phyloP scores from a whole-genome alignment of 2,113 vertebrate species.

The Scomber scombrus region DNA sequence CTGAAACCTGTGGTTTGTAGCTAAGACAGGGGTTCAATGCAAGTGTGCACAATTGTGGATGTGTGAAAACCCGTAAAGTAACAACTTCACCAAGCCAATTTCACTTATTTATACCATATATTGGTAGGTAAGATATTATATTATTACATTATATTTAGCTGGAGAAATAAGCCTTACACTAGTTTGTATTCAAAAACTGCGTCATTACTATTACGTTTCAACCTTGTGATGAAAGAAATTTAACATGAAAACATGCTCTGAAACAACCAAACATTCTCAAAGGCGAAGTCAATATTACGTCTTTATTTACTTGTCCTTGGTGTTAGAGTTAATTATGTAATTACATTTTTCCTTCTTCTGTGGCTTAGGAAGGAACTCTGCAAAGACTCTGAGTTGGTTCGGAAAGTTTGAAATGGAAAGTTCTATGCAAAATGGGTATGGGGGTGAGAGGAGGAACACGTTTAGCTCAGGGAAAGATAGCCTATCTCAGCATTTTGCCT shows the following conservation, averaged over 20 bases:
- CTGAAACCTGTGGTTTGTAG: conserved; percentile 61
- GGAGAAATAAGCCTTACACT: not conserved
- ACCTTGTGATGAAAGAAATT: not conserved
- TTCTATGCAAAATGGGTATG: not conserved
- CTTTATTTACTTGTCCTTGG: not conserved
- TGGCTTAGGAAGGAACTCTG: not conserved
- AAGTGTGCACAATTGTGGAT: not conserved
- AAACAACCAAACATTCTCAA: not conserved
- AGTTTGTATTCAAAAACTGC: not conserved
- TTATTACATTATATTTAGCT: too few species aligned
- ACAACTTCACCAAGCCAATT: not conserved
- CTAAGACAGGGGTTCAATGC: conserved; percentile 1
- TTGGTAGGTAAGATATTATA: not conserved
- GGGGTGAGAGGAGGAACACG: not conserved
- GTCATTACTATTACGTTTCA: not conserved
- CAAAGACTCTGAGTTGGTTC: not conserved
- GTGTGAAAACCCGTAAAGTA: conserved; percentile 14
- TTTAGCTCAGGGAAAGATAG: not conserved
- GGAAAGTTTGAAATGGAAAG: conserved; percentile 48
- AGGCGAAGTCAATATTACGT: not conserved
- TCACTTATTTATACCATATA: not conserved
- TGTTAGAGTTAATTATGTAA: not conserved
- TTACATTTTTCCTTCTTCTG: not conserved
- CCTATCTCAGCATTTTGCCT: not conserved
- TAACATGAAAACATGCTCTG: not conserved